Evolutionary conservation across 2,888 invertebrate species (phyloP).

Genomic region (Conops quadrifasciatus): DNA sequence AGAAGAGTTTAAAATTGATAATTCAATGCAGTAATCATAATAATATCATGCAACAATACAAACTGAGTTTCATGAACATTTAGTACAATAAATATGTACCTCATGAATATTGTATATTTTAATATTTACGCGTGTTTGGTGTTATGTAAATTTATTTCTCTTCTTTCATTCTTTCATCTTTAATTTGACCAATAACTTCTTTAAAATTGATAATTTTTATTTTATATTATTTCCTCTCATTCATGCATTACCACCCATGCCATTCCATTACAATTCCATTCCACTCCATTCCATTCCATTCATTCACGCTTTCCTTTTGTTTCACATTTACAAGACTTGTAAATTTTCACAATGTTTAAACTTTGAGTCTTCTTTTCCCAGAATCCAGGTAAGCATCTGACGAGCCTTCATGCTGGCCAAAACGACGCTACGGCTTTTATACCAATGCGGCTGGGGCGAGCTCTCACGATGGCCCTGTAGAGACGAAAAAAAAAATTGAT

Average conservation of each 20-base stretch:
- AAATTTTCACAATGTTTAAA: constrained; percentile 92
- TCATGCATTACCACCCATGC: no score
- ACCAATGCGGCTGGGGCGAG: constrained; percentile 77
- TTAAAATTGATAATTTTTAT: no score
- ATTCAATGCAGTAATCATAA: no score
- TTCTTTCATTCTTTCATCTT: constrained; percentile 13
- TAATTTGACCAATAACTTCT: constrained; percentile 1
- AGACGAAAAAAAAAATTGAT: constrained; percentile 10
- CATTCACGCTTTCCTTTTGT: background rate
- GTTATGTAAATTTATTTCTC: constrained; percentile 20
- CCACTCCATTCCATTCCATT: background rate
- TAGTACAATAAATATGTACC: no score
- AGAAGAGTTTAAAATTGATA: no score
- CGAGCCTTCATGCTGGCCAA: constrained; percentile 89
- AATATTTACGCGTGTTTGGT: no score
- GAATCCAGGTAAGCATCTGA: constrained; percentile 90
- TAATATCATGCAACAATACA: no score
- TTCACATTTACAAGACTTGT: constrained; percentile 76
- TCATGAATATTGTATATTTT: no score
- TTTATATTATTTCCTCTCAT: no score
- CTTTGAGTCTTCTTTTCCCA: constrained; percentile 89
- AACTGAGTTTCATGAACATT: no score
- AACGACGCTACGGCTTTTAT: constrained; percentile 84
- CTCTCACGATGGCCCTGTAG: constrained; percentile 64
- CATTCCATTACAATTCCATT: no score